A percentile compares a stretch with the other conserved stretches of the same genome.
phyloP scores from a whole-genome alignment of 1,140 invertebrate genomes.

The Drosophila trapezifrons region DNA sequence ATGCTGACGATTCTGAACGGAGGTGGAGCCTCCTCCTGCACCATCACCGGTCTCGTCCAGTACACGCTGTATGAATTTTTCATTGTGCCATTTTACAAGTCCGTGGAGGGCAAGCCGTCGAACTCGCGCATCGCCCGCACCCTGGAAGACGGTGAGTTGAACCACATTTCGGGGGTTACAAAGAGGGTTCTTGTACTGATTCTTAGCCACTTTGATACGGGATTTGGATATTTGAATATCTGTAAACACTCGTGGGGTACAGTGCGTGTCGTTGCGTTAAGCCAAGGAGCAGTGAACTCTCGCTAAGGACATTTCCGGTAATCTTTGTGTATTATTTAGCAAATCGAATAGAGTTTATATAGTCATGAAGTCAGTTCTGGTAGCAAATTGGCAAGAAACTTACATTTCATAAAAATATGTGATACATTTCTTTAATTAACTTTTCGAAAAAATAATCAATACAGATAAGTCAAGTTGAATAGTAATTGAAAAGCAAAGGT shows the following conservation, averaged over 20 bases:
- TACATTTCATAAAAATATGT: too few species aligned
- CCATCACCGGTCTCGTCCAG: constrained; percentile 88
- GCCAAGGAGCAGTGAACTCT: neutral
- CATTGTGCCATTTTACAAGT: constrained; percentile 91
- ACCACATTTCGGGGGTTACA: constrained; percentile 13
- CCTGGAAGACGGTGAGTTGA: constrained; percentile 89
- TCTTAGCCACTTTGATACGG: constrained; percentile 45
- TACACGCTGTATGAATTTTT: constrained; percentile 91
- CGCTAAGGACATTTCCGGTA: neutral
- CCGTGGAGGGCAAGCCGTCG: constrained; percentile 90
- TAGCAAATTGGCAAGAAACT: too few species aligned
- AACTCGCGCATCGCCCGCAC: constrained; percentile 89
- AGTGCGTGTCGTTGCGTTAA: constrained; percentile 13
- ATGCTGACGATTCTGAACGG: constrained; percentile 88
- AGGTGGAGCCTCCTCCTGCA: constrained; percentile 87
- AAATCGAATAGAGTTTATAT: too few species aligned
- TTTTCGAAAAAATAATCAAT: neutral
- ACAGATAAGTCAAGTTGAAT: neutral
- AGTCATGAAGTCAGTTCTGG: too few species aligned
- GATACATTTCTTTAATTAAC: too few species aligned
- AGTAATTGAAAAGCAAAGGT: neutral
- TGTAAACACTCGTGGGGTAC: constrained; percentile 16
- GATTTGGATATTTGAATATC: constrained; percentile 54
- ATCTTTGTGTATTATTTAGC: neutral
- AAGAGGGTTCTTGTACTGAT: constrained; percentile 25